phyloP scores from a whole-genome alignment of 2,113 vertebrate genomes.

The Misgurnus anguillicaudatus region DNA sequence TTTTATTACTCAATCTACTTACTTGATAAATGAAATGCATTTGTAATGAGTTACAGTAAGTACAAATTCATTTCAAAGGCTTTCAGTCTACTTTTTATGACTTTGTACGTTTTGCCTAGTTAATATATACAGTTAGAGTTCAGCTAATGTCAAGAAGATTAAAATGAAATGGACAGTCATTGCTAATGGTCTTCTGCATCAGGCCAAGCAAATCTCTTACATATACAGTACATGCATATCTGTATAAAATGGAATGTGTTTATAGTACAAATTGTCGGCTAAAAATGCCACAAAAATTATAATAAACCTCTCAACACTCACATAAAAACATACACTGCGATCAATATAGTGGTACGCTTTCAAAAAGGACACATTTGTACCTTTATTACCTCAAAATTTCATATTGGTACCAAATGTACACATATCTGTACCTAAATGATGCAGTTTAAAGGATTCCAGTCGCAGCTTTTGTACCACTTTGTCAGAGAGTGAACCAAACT shows the following conservation, averaged over 20 bases:
- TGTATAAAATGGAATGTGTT: background rate
- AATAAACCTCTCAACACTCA: too few species aligned
- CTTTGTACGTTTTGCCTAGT: background rate
- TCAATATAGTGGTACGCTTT: too few species aligned
- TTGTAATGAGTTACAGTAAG: slow-evolving; percentile 19
- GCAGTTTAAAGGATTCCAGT: too few species aligned
- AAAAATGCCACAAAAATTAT: too few species aligned
- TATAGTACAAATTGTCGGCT: background rate
- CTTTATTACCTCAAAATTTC: too few species aligned
- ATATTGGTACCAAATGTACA: too few species aligned
- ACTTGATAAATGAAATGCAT: background rate
- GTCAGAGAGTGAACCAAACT: too few species aligned
- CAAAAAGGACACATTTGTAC: too few species aligned
- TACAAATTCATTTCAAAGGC: background rate
- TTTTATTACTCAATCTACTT: background rate
- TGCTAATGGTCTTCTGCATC: background rate
- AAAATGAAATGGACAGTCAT: background rate
- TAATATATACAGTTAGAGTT: background rate
- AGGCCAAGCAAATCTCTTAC: background rate
- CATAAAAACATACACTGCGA: too few species aligned
- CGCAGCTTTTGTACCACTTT: too few species aligned
- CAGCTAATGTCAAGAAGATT: background rate
- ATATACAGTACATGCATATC: background rate
- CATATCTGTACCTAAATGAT: too few species aligned
- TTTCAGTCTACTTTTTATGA: background rate